Conservation (phyloP, 2,113 vertebrate genomes). For the Brachyhypopomus gauderio region DNA sequence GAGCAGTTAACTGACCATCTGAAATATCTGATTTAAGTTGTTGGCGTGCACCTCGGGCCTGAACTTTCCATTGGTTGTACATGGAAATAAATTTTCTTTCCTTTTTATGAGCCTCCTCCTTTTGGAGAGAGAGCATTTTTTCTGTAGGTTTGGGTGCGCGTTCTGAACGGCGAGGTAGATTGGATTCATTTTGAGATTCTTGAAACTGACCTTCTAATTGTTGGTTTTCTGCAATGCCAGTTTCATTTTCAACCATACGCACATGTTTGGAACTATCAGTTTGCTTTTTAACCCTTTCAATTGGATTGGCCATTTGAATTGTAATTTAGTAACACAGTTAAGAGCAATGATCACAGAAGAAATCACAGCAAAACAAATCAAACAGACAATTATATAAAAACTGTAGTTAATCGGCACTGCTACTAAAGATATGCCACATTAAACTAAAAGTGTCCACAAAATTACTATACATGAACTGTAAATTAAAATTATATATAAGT, state of each 20-base stretch:
- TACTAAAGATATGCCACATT: neutral
- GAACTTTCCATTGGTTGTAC: no score
- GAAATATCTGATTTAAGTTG: constrained; percentile 1
- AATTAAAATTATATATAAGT: no score
- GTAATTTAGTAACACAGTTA: neutral
- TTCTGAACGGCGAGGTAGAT: neutral
- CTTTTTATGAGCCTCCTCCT: no score
- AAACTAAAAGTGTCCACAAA: neutral
- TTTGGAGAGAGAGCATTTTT: no score
- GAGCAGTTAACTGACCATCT: neutral
- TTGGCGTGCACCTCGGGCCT: neutral
- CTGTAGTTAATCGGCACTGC: no score
- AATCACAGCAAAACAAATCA: neutral
- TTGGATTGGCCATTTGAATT: neutral
- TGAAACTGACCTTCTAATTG: neutral
- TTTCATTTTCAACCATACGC: neutral
- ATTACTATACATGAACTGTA: no score
- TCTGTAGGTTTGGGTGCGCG: neutral
- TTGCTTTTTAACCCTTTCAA: neutral
- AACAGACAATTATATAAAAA: no score
- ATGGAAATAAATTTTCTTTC: no score
- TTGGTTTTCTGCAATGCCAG: neutral
- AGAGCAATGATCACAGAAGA: neutral
- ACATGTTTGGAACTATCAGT: neutral
- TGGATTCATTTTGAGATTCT: neutral